phyloP scores from a whole-genome alignment of 2,797 vertebrate genomes.

The Heterohyrax brucei region DNA sequence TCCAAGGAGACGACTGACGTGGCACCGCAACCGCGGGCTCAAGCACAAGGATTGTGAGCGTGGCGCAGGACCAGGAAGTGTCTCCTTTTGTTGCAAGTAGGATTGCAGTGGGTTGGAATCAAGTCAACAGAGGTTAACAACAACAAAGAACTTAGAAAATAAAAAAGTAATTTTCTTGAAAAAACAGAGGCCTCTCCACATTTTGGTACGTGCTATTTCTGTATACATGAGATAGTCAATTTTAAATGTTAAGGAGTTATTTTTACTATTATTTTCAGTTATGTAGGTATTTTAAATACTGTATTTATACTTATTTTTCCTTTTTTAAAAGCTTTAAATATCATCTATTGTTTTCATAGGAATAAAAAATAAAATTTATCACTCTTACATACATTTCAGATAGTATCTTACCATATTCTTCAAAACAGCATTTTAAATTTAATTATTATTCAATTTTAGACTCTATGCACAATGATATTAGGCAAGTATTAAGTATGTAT shows the following conservation, averaged over 20 bases:
- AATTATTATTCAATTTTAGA: not conserved
- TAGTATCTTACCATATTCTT: not conserved
- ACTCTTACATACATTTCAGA: not conserved
- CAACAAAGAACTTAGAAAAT: not conserved
- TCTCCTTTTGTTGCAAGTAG: too few relatives aligned
- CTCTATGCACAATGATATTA: not conserved
- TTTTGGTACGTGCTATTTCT: not conserved
- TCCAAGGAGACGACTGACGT: too few relatives aligned
- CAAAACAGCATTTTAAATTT: slow-evolving; percentile 1
- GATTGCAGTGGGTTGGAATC: too few relatives aligned
- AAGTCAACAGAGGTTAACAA: too few relatives aligned
- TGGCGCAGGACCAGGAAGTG: too few relatives aligned
- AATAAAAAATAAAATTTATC: not conserved
- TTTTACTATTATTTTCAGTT: not conserved
- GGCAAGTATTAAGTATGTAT: not conserved
- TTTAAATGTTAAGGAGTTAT: slow-evolving; percentile 3
- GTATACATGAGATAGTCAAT: not conserved
- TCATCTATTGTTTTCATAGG: not conserved
- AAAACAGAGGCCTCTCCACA: not conserved
- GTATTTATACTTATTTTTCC: not conserved
- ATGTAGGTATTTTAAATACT: slow-evolving; percentile 5
- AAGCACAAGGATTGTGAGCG: too few relatives aligned
- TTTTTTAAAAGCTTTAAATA: not conserved
- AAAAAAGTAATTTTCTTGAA: not conserved
- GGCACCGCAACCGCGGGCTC: too few relatives aligned